Evolutionary conservation across 1,140 invertebrate species (phyloP), one percentile per base, ranked within the genome.

Genomic region (Luehdorfia chinensis): DNA sequence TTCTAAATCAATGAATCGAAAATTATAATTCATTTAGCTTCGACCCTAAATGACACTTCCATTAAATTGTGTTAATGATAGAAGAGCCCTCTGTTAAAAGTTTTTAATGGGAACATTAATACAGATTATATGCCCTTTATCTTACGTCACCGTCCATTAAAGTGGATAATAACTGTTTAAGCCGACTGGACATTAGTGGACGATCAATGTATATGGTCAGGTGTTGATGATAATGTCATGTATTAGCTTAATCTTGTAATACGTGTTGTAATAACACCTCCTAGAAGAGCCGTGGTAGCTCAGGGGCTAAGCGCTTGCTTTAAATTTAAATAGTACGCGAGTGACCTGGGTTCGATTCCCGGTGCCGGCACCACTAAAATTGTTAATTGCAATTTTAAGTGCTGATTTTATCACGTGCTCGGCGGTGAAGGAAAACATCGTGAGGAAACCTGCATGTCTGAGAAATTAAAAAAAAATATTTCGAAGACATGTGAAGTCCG

Each of bases 81-180:
- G 59, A 50, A 65, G 66, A 66, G 47, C 41, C 54, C 39, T 48
- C 51, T 64, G 60, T 59, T 69, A 63, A 77, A 75, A 68, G 65
- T 47, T 53, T 65, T 69, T 70, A 72, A 72, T 67, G 63, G 60
- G 48, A 43, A 48, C 66, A 75, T 75, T 66, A 67, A 73, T 75
- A 66, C 59, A 49, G 55, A 79, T 79, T 76, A 79, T 49, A 48
- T 47, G 39, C 39, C 53, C 44, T 63, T 54, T 59, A 54, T 65
- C 52, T 53, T 55, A 55, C 59, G 48, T 56, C 49, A 51, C 49
- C 25, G 48, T 32, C 49, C 49, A 62, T 66, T 66, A 66, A 34
- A 25, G 32, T 18, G 55, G 65, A 65, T 76, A 71, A 72, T 65
- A 66, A 61, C 65, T 56, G 50, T 66, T 59, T 71, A 65, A 65